Percentiles rank a stretch among this genome's conserved stretches.
These are phyloP conservation scores for Cryptomyrus ogoouensis DNA, from an alignment of 2,113 vertebrate genomes.

Conservation along the genomic window DNA sequence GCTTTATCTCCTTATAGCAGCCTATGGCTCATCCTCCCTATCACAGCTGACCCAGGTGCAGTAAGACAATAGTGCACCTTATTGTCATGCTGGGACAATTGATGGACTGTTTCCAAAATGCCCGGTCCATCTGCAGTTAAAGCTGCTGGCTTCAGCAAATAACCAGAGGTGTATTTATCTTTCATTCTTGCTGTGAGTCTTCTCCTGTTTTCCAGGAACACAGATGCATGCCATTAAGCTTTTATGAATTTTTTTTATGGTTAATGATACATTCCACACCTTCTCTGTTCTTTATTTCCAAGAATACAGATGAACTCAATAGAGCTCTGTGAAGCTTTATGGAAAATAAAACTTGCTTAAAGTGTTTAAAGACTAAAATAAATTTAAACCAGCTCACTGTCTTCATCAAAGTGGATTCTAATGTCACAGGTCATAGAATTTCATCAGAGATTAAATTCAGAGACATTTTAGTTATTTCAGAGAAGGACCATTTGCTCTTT, in stretches of 20 bases:
- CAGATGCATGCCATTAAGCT: constrained; percentile 11
- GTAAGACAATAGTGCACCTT: not conserved
- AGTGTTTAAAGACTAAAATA: constrained; percentile 6
- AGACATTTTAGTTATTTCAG: not conserved
- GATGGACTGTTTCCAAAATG: not conserved
- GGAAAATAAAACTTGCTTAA: not conserved
- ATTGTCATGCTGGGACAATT: not conserved
- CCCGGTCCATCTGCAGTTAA: not conserved
- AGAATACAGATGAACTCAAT: constrained; percentile 1
- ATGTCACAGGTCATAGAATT: not conserved
- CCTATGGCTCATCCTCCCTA: not conserved
- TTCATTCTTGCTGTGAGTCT: not conserved
- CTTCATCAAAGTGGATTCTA: not conserved
- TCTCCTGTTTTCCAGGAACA: not conserved
- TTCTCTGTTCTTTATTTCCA: not conserved
- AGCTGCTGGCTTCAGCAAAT: not conserved
- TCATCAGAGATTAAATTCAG: not conserved
- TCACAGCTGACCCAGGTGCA: not conserved
- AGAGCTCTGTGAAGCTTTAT: not conserved
- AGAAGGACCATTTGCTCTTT: not conserved
- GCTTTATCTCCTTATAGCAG: not conserved
- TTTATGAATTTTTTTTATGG: constrained; percentile 7
- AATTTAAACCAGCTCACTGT: constrained; percentile 11
- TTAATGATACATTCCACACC: not conserved
- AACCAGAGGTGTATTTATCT: not conserved